Base-by-base conservation (phyloP, 2,113 vertebrate species). In the Eretmochelys imbricata region DNA sequence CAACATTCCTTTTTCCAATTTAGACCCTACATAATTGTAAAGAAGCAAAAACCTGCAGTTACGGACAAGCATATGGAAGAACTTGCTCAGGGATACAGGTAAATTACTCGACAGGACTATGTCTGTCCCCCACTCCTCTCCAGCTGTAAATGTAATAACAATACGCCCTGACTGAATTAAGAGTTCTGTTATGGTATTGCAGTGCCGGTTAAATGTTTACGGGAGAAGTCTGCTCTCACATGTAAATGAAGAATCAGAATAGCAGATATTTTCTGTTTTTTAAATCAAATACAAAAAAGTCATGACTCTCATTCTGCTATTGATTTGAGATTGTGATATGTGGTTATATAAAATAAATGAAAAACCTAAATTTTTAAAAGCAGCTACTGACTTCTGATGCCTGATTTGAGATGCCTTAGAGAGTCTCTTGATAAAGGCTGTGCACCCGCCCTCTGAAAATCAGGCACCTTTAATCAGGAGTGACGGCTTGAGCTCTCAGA, bases 1-100 rank as follows among this genome's bases (percentile, higher is more conserved):
- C 87, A 29, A 57, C 22, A 79, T 76, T 35, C 29, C 50, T 48
- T 84, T 82, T 62, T 59, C 55, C 2, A 13, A 95, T 94, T 89
- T 93, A 99, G 99, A 85, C 99, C 99, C 6, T 99, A 99, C 93
- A 99, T 99, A 95, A 99, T 99, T 42, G 99, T 99, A 93, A 99
- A 99, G 98, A 99, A 98, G 65, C 98, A 99, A 59, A 99, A 99
- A 75, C 99, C 99, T 54, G 98, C 99, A 27, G 99, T 99, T 96
- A 99, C 99, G 82, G 99, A 99, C 96, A 99, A 99, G 92, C 99
- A 99, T 93, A 99, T 99, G 89, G 99, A 99, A 95, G 99, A 99
- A 95, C 98, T 99, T 94, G 99, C 99, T 87, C 99, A 99, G 93
- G 99, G 99, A 38, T 99, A 99, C 98, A 99, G 99, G 99, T 99